Evolutionary conservation across 2,113 vertebrate genomes (phyloP).

Genomic region (Ptychochromis oligacanthus): DNA sequence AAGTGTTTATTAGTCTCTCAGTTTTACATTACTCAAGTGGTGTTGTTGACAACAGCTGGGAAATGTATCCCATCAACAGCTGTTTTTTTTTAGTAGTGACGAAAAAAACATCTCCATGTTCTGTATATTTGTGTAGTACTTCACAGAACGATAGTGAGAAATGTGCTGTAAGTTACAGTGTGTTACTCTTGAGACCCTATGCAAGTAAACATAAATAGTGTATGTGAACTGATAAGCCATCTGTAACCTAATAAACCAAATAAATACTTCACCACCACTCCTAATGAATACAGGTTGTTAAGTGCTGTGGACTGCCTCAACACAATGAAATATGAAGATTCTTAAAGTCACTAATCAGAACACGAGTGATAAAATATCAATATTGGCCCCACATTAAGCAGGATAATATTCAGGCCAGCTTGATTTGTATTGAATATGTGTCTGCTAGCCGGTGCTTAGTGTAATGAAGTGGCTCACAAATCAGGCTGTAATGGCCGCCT

Average conservation of each 20-base stretch:
- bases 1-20: background rate
- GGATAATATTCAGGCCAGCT: conserved; percentile 91
- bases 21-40: background rate
- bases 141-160: background rate
- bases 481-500: conserved; percentile 98
- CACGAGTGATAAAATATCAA: conserved; percentile 90
- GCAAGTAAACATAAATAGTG: conserved; percentile 26
- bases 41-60: background rate
- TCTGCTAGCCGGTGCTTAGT: conserved; percentile 90
- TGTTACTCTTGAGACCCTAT: background rate
- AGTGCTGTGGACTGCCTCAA: conserved; percentile 79
- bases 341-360: conserved; percentile 83
- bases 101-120: background rate
- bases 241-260: conserved; percentile 74
- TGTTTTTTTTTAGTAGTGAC: background rate
- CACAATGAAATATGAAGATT: conserved; percentile 82
- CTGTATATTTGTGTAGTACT: background rate
- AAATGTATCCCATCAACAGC: background rate
- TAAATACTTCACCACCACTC: conserved; percentile 83
- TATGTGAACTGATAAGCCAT: conserved; percentile 30
- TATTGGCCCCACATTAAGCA: conserved; percentile 89
- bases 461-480: conserved; percentile 99
- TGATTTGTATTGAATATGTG: conserved; percentile 98
- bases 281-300: conserved; percentile 72
- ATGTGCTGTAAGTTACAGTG: background rate